phyloP scores from a whole-genome alignment of 2,888 invertebrate genomes.

The Drosophila peninsularis region DNA sequence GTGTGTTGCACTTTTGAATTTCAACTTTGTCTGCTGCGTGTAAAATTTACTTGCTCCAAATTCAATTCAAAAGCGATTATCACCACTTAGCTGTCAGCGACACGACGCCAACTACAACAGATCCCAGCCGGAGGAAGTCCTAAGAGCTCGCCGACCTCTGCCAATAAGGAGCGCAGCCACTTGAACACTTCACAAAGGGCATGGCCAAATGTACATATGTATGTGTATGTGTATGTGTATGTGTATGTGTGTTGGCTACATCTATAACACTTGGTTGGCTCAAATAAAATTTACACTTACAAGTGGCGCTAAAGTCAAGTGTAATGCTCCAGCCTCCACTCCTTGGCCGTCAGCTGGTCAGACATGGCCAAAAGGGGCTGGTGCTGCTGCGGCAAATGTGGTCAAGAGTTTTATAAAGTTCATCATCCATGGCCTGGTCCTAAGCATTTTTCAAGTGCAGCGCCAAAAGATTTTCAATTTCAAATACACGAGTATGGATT shows the following conservation, averaged over 20 bases:
- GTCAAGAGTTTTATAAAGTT: slow-evolving; percentile 77
- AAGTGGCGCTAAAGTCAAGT: slow-evolving; percentile 79
- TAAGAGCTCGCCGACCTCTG: slow-evolving; percentile 35
- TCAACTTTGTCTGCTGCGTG: slow-evolving; percentile 71
- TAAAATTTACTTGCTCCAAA: slow-evolving; percentile 67
- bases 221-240: slow-evolving; percentile 4
- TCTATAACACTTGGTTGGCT: slow-evolving; percentile 60
- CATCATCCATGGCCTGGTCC: slow-evolving; percentile 67
- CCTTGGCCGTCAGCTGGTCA: slow-evolving; percentile 65
- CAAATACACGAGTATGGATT: slow-evolving; percentile 60
- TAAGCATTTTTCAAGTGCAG: slow-evolving; percentile 76
- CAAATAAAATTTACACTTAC: slow-evolving; percentile 78
- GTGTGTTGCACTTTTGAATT: slow-evolving; percentile 74
- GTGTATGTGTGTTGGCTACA: slow-evolving; percentile 29
- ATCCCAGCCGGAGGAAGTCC: slow-evolving; percentile 30
- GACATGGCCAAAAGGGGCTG: slow-evolving; percentile 56
- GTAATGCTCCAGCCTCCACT: slow-evolving; percentile 36
- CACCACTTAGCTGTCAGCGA: slow-evolving; percentile 80
- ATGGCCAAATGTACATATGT: slow-evolving; percentile 15
- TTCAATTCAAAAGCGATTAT: slow-evolving; percentile 80
- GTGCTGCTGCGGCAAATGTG: slow-evolving; percentile 64
- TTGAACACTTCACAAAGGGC: slow-evolving; percentile 60
- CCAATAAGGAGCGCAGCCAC: slow-evolving; percentile 62
- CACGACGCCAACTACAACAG: slow-evolving; percentile 63
- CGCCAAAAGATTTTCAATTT: slow-evolving; percentile 77